Conservation (phyloP, 2,888 invertebrate species). For the Abscondita cerata region DNA sequence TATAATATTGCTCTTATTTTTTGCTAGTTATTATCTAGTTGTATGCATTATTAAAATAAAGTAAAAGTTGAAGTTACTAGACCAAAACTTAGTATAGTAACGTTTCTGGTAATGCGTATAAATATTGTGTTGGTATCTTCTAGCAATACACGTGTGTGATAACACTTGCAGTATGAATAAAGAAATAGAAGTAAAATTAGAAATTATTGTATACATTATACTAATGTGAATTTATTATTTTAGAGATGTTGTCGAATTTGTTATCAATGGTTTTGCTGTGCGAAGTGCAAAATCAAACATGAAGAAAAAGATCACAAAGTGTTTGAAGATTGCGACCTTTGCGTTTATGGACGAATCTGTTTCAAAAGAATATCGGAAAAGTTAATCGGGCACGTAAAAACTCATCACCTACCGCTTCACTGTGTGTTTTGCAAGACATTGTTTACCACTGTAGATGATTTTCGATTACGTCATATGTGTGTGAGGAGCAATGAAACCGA, state of each 20-base stretch:
- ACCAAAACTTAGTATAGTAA: too few relatives aligned
- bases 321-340: slow-evolving; percentile 9
- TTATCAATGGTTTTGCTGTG: background rate
- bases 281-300: background rate
- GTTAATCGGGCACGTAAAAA: background rate
- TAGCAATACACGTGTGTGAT: too few relatives aligned
- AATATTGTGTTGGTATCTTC: too few relatives aligned
- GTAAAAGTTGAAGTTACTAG: too few relatives aligned
- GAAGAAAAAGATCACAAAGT: background rate
- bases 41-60: too few relatives aligned
- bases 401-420: background rate
- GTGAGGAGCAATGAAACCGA: background rate
- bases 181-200: too few relatives aligned
- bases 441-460: background rate
- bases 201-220: too few relatives aligned
- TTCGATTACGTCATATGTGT: background rate
- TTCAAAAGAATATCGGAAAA: background rate
- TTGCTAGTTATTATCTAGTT: too few relatives aligned
- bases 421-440: background rate
- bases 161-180: too few relatives aligned
- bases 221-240: background rate
- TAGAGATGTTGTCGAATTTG: slow-evolving; percentile 3
- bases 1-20: too few relatives aligned
- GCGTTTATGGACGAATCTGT: background rate
- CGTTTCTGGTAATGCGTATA: too few relatives aligned